These are phyloP conservation scores for Plagiodera versicolora DNA, from an alignment of 2,888 invertebrate genomes.

Conservation along the genomic window DNA sequence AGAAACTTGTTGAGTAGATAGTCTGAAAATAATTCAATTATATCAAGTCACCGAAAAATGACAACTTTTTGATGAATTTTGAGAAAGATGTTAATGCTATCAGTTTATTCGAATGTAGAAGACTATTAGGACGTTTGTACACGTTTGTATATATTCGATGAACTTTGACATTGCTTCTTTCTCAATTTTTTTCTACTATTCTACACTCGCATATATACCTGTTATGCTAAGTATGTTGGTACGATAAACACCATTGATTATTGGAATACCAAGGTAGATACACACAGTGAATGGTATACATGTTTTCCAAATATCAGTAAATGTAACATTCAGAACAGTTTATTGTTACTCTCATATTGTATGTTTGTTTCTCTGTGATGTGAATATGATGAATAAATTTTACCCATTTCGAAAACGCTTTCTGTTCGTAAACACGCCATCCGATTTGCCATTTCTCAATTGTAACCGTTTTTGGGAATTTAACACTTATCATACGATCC, in stretches of 20 bases:
- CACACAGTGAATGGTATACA: slow-evolving; percentile 51
- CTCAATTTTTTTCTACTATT: slow-evolving; percentile 15
- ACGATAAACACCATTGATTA: slow-evolving; percentile 40
- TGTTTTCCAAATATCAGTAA: slow-evolving; percentile 54
- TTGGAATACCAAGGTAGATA: slow-evolving; percentile 47
- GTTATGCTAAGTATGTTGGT: slow-evolving; percentile 46
- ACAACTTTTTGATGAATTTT: background rate
- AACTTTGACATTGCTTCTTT: slow-evolving; percentile 8
- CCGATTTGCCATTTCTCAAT: no score
- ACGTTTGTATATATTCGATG: background rate
- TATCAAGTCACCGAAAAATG: background rate
- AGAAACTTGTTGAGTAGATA: slow-evolving; percentile 1
- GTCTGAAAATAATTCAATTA: background rate
- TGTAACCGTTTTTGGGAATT: no score
- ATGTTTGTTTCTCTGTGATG: slow-evolving; percentile 57
- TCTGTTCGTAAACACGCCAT: no score
- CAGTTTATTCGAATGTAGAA: background rate
- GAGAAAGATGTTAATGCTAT: background rate
- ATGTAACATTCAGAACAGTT: slow-evolving; percentile 53
- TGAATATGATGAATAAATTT: slow-evolving; percentile 56
- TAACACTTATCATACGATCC: no score
- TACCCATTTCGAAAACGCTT: slow-evolving; percentile 51
- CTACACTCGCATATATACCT: slow-evolving; percentile 43
- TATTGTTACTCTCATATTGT: slow-evolving; percentile 51
- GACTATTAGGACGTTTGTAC: background rate